A percentile compares a stretch with the other conserved stretches of the same genome.
Evolutionary conservation across 2,888 invertebrate species (phyloP).

Genomic region (Drosophila mulleri): DNA sequence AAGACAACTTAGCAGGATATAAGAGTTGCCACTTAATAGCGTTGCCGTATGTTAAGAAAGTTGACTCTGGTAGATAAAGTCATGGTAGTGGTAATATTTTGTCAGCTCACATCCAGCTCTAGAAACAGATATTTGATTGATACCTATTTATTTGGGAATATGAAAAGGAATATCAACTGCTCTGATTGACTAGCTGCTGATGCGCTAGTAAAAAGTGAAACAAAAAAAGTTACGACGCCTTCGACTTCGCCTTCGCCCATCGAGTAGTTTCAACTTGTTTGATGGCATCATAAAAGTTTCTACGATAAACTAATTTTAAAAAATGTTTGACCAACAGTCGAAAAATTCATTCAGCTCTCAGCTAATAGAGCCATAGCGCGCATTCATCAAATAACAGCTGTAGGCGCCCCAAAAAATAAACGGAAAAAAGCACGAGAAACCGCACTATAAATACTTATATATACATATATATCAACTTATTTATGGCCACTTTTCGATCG

Average conservation of each 20-base stretch:
- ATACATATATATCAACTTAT: slow-evolving; percentile 68
- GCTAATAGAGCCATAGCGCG: slow-evolving; percentile 48
- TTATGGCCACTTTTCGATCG: slow-evolving; percentile 78
- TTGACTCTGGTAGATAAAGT: too few relatives aligned
- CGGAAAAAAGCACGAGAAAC: slow-evolving; percentile 26
- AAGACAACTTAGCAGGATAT: too few relatives aligned
- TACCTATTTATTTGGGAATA: too few relatives aligned
- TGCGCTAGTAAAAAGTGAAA: background rate
- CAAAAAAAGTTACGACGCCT: slow-evolving; percentile 1
- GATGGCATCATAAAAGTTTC: slow-evolving; percentile 34
- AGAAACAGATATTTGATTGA: background rate
- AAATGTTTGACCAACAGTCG: slow-evolving; percentile 20
- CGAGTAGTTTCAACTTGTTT: slow-evolving; percentile 10
- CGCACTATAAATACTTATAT: slow-evolving; percentile 69
- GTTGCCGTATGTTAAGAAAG: too few relatives aligned
- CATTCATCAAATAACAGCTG: slow-evolving; percentile 55
- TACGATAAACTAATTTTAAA: slow-evolving; percentile 25
- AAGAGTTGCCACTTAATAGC: too few relatives aligned
- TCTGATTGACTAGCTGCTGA: background rate
- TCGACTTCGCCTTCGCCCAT: background rate
- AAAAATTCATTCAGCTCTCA: slow-evolving; percentile 24
- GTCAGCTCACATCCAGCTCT: background rate
- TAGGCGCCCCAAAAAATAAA: slow-evolving; percentile 26
- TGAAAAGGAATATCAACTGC: background rate
- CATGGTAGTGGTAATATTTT: too few relatives aligned